Base-by-base conservation (phyloP, 1,140 invertebrate species). In the Macrostomum lignano region DNA sequence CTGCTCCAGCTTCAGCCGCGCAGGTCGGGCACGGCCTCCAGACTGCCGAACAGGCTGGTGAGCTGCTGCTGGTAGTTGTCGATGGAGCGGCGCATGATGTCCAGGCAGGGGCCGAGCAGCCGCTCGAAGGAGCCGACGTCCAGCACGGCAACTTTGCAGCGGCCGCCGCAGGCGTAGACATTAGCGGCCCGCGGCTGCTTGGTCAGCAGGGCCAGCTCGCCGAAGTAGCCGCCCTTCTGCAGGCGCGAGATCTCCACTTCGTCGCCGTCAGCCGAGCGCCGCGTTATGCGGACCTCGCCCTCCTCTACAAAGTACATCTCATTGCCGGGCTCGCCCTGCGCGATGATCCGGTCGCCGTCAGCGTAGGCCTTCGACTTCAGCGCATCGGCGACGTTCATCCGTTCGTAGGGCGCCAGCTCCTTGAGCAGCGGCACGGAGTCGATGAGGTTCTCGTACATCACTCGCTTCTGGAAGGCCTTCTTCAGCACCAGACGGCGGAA, bases 121-220 rank as follows among this genome's bases (percentile, higher is more conserved):
- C 84, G 71, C 61, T 94, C 86, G 58, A 94, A 94, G 35, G 82
- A 82, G 51, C 81, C 74, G 42, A 93, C 82, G 60, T 93, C 84
- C 54, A 93, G 65, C 62, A 91, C 81, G 14, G 32, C 32, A 23
- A 33, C 43, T 58, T 58, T 41, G 46, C 41, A 44, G 50, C 58
- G 7, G 49, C 49, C 38, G 36, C 45, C 42, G 34, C 52, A 42
- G 32, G 57, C 48, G 58, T 77, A 81, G 26, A 73, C 78, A 31
- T 79, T 82, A 38, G 82, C 84, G 40, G 82, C 82, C 47, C 84
- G 68, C 33, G 81, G 79, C 63, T 82, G 74, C 55, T 91, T 81
- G 48, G 76, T 84, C 35, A 86, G 74, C 40, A 93, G 65, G 40
- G 81, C 82, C 49, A 88, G 57, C 62, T 88, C 81, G 36, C 32